These are phyloP conservation scores for Amphiura filiformis DNA, from an alignment of 35 echinoderm and acorn worm genomes.

Conservation along the genomic window DNA sequence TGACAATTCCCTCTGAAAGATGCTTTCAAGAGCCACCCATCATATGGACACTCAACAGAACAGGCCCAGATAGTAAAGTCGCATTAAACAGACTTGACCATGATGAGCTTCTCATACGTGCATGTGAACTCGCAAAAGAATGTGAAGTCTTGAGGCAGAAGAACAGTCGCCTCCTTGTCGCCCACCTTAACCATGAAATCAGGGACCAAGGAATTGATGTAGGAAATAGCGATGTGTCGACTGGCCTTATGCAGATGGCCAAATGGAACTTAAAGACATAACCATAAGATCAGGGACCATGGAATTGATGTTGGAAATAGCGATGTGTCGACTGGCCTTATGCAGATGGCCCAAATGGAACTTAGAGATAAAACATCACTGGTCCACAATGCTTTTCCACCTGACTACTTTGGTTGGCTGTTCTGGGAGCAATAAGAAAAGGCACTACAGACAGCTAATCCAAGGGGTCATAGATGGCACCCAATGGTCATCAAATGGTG, in stretches of 20 bases:
- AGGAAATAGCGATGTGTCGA: background rate
- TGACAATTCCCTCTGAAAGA: background rate
- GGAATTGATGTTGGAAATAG: background rate
- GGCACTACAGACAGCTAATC: background rate
- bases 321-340: background rate
- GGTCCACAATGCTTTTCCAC: background rate
- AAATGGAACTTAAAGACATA: background rate
- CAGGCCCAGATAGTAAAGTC: background rate
- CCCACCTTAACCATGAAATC: background rate
- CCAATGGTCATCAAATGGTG: background rate
- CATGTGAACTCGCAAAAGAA: background rate
- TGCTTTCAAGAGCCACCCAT: background rate
- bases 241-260: background rate
- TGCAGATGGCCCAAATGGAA: background rate
- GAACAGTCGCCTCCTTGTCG: background rate
- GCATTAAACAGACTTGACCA: background rate
- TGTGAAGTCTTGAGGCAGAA: background rate
- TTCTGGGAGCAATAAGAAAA: background rate
- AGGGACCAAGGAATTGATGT: background rate
- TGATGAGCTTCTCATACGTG: background rate
- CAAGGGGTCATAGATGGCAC: background rate
- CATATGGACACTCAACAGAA: background rate
- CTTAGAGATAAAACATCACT: too few species aligned
- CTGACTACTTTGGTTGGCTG: background rate
- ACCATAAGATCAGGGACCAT: background rate